Evolutionary conservation across 2,797 vertebrate species (phyloP).

Genomic region (Spondyliosoma cantharus): DNA sequence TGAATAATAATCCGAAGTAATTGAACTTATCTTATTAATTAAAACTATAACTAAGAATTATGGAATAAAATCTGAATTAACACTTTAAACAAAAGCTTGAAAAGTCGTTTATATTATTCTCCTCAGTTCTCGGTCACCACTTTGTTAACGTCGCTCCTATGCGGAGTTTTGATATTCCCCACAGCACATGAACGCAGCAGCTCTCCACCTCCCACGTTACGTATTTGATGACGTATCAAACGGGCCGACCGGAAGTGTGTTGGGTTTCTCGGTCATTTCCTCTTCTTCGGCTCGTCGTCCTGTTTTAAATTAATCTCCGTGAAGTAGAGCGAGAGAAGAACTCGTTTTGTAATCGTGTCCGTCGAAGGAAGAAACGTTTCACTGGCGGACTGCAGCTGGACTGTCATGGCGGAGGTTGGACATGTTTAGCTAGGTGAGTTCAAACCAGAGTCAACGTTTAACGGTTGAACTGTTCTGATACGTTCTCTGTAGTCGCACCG

Average conservation of each 20-base stretch:
- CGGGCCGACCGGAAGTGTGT: slow-evolving; percentile 46
- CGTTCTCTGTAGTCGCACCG: not conserved
- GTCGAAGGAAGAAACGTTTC: not conserved
- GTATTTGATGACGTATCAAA: slow-evolving; percentile 35
- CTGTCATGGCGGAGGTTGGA: slow-evolving; percentile 16
- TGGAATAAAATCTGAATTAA: not conserved
- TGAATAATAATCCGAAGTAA: no score
- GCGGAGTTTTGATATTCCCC: not conserved
- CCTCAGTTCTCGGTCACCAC: not conserved
- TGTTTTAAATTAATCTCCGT: not conserved
- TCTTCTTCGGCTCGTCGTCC: not conserved
- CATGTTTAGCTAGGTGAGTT: slow-evolving; percentile 26
- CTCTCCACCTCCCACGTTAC: not conserved
- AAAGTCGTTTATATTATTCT: not conserved
- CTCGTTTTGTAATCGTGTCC: fast-evolving
- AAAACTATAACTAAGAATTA: not conserved
- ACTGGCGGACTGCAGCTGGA: not conserved
- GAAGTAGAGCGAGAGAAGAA: not conserved
- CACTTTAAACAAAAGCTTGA: not conserved
- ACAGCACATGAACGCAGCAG: slow-evolving; percentile 25
- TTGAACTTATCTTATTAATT: not conserved
- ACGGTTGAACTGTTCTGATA: not conserved
- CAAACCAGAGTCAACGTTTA: not conserved
- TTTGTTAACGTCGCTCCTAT: no score
- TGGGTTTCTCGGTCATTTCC: slow-evolving; percentile 27